phyloP scores from a whole-genome alignment of 2,797 vertebrate species.

The Rhabdophis nuchalis region DNA sequence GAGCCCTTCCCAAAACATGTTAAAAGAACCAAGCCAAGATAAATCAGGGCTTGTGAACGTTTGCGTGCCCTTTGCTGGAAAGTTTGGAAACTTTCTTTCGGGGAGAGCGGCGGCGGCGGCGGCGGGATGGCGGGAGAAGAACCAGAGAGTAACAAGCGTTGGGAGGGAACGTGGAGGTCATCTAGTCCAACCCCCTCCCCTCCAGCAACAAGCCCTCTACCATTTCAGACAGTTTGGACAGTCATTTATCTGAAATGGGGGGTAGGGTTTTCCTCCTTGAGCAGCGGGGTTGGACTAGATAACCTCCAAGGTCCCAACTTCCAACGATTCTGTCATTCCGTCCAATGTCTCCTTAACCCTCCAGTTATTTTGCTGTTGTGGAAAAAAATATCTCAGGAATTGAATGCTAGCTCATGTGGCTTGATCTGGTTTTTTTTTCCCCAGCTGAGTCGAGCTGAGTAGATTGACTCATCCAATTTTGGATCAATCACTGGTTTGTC shows the following conservation, averaged over 20 bases:
- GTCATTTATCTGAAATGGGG: too few relatives aligned
- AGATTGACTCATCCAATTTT: not conserved
- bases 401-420: not conserved
- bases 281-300: not conserved
- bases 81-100: not conserved
- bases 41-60: conserved; percentile 58
- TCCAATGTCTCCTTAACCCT: not conserved
- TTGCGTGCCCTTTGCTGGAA: conserved; percentile 22
- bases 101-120: too few relatives aligned
- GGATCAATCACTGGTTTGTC: not conserved
- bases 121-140: accelerated
- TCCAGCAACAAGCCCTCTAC: not conserved
- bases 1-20: conserved; percentile 91
- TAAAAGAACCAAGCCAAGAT: conserved; percentile 83
- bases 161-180: not conserved
- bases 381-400: not conserved
- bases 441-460: not conserved
- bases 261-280: too few relatives aligned
- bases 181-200: not conserved
- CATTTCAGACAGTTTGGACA: not conserved
- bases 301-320: not conserved
- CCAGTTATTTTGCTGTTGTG: not conserved
- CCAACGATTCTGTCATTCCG: not conserved
- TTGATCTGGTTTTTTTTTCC: not conserved
- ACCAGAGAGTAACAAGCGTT: not conserved